Percentiles rank a stretch among this genome's conserved stretches.
These are phyloP conservation scores for Acleris literana DNA, from an alignment of 2,888 invertebrate genomes.

Conservation along the genomic window DNA sequence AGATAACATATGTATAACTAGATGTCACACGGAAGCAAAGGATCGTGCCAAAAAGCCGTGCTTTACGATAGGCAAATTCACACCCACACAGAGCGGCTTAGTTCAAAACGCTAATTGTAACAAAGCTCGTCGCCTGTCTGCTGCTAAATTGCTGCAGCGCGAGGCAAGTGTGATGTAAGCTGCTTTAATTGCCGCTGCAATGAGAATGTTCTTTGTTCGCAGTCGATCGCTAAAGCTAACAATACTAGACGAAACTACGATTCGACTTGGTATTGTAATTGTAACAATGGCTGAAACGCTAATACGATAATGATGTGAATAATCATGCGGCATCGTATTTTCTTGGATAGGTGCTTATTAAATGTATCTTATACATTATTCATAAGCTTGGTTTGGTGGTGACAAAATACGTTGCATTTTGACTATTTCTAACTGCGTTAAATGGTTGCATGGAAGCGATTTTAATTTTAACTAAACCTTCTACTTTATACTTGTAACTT, in stretches of 20 bases:
- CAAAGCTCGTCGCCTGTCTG: conserved; percentile 7
- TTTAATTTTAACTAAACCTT: too few relatives aligned
- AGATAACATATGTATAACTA: too few relatives aligned
- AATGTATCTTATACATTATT: too few relatives aligned
- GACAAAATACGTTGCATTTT: too few relatives aligned
- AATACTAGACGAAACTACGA: conserved; percentile 9
- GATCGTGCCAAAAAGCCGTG: too few relatives aligned
- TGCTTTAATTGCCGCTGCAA: conserved; percentile 14
- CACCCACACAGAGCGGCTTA: not conserved
- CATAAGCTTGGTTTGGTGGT: too few relatives aligned
- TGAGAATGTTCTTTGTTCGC: conserved; percentile 19
- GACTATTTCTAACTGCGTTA: too few relatives aligned
- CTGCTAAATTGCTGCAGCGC: conserved; percentile 13
- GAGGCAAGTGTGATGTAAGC: conserved; percentile 17
- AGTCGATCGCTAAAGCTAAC: conserved; percentile 6
- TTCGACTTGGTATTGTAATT: conserved; percentile 1
- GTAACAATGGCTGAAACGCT: conserved; percentile 8
- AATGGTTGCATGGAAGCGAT: too few relatives aligned
- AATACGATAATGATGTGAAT: not conserved
- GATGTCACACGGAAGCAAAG: too few relatives aligned
- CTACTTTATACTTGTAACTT: too few relatives aligned
- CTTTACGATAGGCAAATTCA: not conserved
- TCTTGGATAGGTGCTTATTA: too few relatives aligned
- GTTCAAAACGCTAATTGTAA: not conserved
- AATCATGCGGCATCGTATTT: too few relatives aligned